Conservation (phyloP, 2,888 invertebrate species). For the Aporophyla nigra region DNA sequence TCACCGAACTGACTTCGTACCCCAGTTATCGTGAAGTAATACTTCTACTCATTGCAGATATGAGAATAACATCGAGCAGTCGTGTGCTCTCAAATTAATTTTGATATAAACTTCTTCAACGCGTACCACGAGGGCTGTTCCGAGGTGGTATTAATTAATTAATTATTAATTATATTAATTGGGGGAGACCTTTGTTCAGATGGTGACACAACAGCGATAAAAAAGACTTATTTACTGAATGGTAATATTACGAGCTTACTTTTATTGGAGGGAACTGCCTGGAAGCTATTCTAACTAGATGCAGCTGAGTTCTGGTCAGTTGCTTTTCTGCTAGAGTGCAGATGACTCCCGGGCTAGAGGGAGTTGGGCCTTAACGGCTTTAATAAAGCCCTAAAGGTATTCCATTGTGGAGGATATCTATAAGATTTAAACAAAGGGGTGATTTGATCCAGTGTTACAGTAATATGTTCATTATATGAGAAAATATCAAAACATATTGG, state of each 20-base stretch:
- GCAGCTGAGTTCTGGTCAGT: background rate
- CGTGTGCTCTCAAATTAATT: background rate
- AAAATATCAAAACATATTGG: too few relatives aligned
- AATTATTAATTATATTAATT: too few relatives aligned
- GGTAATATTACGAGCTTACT: background rate
- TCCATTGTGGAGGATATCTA: background rate
- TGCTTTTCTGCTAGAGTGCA: background rate
- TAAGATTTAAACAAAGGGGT: background rate
- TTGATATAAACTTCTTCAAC: background rate
- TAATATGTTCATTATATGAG: too few relatives aligned
- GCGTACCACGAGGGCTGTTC: too few relatives aligned
- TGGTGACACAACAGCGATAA: too few relatives aligned
- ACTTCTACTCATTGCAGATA: background rate
- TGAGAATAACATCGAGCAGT: background rate
- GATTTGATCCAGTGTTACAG: too few relatives aligned
- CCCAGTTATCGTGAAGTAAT: conserved; percentile 14
- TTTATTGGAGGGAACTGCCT: background rate
- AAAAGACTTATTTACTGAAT: background rate
- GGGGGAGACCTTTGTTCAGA: too few relatives aligned
- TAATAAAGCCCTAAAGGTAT: background rate
- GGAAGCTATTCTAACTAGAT: background rate
- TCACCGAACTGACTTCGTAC: conserved; percentile 22
- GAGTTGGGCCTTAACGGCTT: background rate
- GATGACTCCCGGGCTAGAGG: background rate
- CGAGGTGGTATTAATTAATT: too few relatives aligned